Conservation (phyloP, 2,113 vertebrate genomes). For the Apteryx mantelli region DNA sequence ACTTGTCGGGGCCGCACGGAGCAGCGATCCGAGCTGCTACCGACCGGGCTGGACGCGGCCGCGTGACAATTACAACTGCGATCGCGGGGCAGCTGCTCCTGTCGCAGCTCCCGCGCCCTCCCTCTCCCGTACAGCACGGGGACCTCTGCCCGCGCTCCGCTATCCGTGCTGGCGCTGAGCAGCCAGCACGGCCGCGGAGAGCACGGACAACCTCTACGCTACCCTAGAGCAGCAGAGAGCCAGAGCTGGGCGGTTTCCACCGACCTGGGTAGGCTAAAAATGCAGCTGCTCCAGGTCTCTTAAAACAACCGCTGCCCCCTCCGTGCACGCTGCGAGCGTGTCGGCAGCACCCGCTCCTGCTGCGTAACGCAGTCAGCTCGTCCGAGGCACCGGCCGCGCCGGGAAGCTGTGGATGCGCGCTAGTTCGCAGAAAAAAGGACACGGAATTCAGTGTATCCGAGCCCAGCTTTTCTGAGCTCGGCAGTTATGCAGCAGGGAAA, state of each 20-base stretch:
- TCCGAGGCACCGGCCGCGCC: not conserved
- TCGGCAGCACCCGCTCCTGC: not conserved
- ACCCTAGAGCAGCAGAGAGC: not conserved
- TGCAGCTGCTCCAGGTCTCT: not conserved
- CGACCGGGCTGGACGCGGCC: fast-evolving
- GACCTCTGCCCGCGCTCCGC: not conserved
- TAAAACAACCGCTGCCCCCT: not conserved
- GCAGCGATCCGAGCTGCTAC: not conserved
- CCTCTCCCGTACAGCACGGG: fast-evolving
- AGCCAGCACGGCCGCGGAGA: fast-evolving
- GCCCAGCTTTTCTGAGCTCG: not conserved
- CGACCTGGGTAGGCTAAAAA: not conserved
- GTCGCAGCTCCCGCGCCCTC: fast-evolving
- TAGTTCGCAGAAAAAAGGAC: not conserved
- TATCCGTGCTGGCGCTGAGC: fast-evolving
- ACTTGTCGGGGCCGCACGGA: not conserved
- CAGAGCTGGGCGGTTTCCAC: not conserved
- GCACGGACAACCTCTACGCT: not conserved
- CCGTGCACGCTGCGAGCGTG: fast-evolving
- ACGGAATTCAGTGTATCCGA: not conserved
- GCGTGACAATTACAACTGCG: not conserved
- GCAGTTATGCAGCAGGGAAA: not conserved
- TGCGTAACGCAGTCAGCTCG: fast-evolving
- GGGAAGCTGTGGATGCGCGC: not conserved
- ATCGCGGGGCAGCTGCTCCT: not conserved